A percentile compares a stretch with the other conserved stretches of the same genome.
phyloP scores from a whole-genome alignment of 2,797 vertebrate species.

The Graptemys geographica region DNA sequence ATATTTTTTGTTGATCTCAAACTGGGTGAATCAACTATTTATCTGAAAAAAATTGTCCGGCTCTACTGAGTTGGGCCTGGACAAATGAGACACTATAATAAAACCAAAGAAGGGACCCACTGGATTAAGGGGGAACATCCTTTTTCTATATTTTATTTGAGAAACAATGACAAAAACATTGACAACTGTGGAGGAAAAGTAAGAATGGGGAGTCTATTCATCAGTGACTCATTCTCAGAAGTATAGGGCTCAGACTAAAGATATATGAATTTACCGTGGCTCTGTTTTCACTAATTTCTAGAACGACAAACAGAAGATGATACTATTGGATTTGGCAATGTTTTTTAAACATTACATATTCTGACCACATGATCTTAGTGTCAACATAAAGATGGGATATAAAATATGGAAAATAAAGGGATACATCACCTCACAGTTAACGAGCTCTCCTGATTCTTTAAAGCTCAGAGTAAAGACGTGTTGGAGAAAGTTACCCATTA shows the following conservation, averaged over 20 bases:
- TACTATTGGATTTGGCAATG: not conserved
- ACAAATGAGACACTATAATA: not conserved
- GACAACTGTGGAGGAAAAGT: not conserved
- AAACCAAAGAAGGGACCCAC: not conserved
- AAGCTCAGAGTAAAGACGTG: slow-evolving; percentile 33
- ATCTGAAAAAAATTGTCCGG: not conserved
- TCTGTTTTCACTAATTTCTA: not conserved
- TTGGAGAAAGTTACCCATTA: slow-evolving; percentile 19
- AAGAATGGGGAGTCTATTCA: not conserved
- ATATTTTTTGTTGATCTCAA: not conserved
- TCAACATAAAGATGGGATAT: not conserved
- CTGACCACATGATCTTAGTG: not conserved
- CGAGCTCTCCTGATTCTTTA: not conserved
- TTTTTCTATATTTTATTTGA: not conserved
- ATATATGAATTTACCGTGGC: not conserved
- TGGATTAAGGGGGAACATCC: not conserved
- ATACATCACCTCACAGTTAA: not conserved
- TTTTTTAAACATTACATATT: not conserved
- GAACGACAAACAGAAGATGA: not conserved
- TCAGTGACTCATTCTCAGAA: not conserved
- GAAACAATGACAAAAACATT: not conserved
- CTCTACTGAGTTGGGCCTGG: not conserved
- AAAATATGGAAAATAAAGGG: slow-evolving; percentile 11
- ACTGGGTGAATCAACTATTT: not conserved
- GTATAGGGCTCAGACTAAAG: not conserved